Evolutionary conservation across 2,113 vertebrate species (phyloP).

Genomic region (Arizona elegans): DNA sequence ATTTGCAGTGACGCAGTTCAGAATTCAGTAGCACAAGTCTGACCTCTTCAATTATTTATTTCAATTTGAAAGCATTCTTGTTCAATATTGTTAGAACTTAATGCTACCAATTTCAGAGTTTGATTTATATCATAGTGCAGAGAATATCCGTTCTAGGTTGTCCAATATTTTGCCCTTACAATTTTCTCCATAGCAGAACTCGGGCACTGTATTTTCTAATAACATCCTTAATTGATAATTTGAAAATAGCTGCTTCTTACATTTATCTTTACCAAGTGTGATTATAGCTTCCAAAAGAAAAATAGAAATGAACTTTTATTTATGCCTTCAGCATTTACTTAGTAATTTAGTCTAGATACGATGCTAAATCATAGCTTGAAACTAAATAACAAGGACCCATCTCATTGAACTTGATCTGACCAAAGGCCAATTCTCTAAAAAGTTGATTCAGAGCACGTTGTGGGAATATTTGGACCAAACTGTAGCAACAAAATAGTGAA

Average conservation of each 20-base stretch:
- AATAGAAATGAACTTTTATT: neutral
- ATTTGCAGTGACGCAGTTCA: neutral
- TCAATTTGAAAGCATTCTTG: neutral
- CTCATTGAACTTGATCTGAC: neutral
- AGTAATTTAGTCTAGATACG: neutral
- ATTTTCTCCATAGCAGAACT: neutral
- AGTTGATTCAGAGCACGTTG: neutral
- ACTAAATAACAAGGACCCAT: neutral
- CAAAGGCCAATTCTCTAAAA: neutral
- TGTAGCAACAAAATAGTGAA: neutral
- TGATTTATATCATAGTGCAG: neutral
- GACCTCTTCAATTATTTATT: neutral
- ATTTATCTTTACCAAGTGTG: neutral
- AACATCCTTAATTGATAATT: neutral
- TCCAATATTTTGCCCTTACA: neutral
- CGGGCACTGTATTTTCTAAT: neutral
- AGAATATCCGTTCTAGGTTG: neutral
- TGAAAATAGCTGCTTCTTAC: neutral
- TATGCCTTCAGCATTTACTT: neutral
- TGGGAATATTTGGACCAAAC: neutral
- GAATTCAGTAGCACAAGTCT: neutral
- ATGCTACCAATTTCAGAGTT: neutral
- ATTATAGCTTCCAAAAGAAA: neutral
- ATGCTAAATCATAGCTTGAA: neutral
- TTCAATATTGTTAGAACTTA: neutral